phyloP scores from a whole-genome alignment of 2,888 invertebrate species.

The Drosophila percnosoma region DNA sequence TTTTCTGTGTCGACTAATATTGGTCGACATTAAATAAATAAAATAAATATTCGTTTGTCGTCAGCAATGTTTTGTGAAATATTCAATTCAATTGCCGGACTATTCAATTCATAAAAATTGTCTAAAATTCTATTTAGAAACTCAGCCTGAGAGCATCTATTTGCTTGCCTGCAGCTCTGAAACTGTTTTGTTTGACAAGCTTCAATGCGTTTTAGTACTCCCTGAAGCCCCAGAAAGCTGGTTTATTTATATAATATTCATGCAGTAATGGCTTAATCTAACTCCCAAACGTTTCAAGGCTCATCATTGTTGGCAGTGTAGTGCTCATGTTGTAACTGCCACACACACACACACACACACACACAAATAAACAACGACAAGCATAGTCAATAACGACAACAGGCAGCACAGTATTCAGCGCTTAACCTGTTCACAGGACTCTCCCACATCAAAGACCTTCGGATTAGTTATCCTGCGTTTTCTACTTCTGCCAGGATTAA shows the following conservation, averaged over 20 bases:
- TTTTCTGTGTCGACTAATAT: not conserved
- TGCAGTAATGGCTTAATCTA: not conserved
- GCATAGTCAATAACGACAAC: not conserved
- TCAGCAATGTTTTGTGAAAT: not conserved
- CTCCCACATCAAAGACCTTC: slow-evolving; percentile 23
- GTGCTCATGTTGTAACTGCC: slow-evolving; percentile 2
- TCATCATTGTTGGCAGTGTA: not conserved
- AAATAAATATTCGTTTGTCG: not conserved
- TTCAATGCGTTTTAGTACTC: not conserved
- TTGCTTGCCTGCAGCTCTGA: not conserved
- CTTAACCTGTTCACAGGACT: slow-evolving; percentile 14
- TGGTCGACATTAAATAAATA: not conserved
- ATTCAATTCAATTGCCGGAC: not conserved
- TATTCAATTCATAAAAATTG: not conserved
- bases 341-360: not conserved
- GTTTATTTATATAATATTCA: not conserved
- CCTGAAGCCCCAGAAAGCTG: not conserved
- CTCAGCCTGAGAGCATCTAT: not conserved
- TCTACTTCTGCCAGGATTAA: not conserved
- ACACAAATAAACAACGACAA: not conserved
- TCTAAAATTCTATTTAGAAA: not conserved
- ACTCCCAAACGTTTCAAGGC: not conserved
- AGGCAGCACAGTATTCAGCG: not conserved
- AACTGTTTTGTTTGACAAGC: not conserved
- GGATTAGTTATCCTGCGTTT: slow-evolving; percentile 6